These are phyloP conservation scores for Tholera decimalis DNA, from an alignment of 2,888 invertebrate species.

Conservation along the genomic window DNA sequence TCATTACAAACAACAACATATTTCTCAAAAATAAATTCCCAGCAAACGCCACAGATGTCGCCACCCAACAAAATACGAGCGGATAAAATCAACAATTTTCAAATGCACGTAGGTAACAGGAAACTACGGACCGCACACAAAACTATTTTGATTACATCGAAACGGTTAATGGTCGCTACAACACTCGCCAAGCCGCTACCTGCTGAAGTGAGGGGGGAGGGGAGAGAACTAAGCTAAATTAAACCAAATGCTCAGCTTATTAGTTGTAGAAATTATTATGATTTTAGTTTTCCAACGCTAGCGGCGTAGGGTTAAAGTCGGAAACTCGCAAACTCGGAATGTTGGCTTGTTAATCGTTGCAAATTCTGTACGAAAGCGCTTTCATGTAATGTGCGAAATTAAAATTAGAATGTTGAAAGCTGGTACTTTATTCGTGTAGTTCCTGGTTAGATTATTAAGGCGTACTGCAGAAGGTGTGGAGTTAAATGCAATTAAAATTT, in stretches of 20 bases:
- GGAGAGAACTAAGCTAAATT: slow-evolving; percentile 58
- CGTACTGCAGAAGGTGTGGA: neutral
- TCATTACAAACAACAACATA: slow-evolving; percentile 7
- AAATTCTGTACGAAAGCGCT: slow-evolving; percentile 49
- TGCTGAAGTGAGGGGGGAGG: neutral
- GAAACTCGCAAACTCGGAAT: slow-evolving; percentile 37
- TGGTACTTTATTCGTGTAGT: slow-evolving; percentile 18
- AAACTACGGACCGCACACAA: slow-evolving; percentile 50
- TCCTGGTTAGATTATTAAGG: slow-evolving; percentile 25
- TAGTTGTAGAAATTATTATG: slow-evolving; percentile 61
- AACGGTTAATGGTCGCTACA: slow-evolving; percentile 68
- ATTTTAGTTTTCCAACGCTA: slow-evolving; percentile 56
- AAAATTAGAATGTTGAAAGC: slow-evolving; percentile 53
- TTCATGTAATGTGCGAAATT: slow-evolving; percentile 45
- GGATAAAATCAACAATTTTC: slow-evolving; percentile 55
- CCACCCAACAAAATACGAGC: slow-evolving; percentile 34
- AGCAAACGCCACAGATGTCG: slow-evolving; percentile 39
- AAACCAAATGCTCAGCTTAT: slow-evolving; percentile 60
- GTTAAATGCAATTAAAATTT: slow-evolving; percentile 32
- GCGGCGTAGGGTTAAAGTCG: slow-evolving; percentile 30
- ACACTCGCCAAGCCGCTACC: slow-evolving; percentile 61
- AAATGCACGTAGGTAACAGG: slow-evolving; percentile 57
- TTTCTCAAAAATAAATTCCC: slow-evolving; percentile 20
- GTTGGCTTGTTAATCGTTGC: slow-evolving; percentile 47
- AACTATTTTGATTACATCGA: slow-evolving; percentile 64